Evolutionary conservation across 2,888 invertebrate species (phyloP).

Genomic region (Agrochola circellaris): DNA sequence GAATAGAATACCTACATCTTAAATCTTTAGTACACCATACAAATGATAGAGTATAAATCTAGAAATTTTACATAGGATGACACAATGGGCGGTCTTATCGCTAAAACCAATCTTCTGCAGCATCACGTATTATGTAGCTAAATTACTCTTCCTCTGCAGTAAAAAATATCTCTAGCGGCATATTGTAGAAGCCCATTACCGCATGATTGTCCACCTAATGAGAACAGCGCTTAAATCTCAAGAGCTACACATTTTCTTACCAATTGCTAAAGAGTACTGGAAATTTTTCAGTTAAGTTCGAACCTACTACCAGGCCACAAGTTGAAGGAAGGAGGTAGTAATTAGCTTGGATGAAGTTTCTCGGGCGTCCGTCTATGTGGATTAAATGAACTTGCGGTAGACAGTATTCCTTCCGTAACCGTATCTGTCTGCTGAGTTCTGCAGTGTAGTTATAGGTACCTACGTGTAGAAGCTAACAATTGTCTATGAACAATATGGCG

Average conservation of each 20-base stretch:
- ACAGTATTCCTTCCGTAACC: slow-evolving; percentile 1
- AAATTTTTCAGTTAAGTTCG: slow-evolving; percentile 31
- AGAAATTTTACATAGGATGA: not conserved
- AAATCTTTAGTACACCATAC: not conserved
- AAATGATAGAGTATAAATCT: not conserved
- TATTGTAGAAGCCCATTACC: not conserved
- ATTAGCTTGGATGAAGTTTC: slow-evolving; percentile 34
- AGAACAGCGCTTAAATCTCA: slow-evolving; percentile 22
- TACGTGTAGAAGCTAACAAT: slow-evolving; percentile 6
- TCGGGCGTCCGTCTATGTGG: slow-evolving; percentile 5
- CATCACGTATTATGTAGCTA: not conserved
- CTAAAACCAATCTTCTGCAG: not conserved
- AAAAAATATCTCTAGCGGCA: not conserved
- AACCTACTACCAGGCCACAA: slow-evolving; percentile 10
- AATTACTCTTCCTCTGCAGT: not conserved
- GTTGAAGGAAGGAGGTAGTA: not conserved
- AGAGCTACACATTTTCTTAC: slow-evolving; percentile 12
- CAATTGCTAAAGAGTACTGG: slow-evolving; percentile 4
- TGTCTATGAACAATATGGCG: not conserved
- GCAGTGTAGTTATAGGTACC: not conserved
- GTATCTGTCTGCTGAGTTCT: slow-evolving; percentile 17
- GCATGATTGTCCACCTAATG: slow-evolving; percentile 9
- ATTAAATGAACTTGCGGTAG: slow-evolving; percentile 15
- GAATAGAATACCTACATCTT: not conserved
- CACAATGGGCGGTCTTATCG: not conserved